These are phyloP conservation scores for Chrysomela aeneicollis DNA, from an alignment of 2,888 invertebrate genomes.

Conservation along the genomic window DNA sequence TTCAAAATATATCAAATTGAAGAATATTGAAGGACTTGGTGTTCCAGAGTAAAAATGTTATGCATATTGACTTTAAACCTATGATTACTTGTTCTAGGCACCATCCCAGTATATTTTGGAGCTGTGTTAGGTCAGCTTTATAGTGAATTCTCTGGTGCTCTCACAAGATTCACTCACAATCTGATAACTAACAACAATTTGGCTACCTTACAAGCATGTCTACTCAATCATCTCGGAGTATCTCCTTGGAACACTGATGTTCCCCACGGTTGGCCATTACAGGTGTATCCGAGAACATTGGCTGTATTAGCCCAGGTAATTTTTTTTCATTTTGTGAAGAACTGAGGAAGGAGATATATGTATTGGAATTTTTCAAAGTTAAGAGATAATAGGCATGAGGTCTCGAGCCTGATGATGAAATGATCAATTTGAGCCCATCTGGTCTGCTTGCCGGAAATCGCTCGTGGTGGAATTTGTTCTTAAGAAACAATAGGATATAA, in stretches of 20 bases:
- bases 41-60: neutral
- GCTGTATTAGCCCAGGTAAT: constrained; percentile 82
- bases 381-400: too few species aligned
- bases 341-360: too few species aligned
- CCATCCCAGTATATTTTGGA: constrained; percentile 79
- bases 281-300: constrained; percentile 79
- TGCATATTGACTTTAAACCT: too few species aligned
- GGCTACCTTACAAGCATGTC: constrained; percentile 73
- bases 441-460: too few species aligned
- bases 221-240: constrained; percentile 78
- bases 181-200: constrained; percentile 76
- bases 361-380: too few species aligned
- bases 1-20: too few species aligned
- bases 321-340: neutral
- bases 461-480: too few species aligned
- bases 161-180: constrained; percentile 83
- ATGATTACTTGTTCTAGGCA: constrained; percentile 61
- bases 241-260: constrained; percentile 74
- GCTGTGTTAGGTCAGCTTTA: constrained; percentile 72
- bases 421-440: too few species aligned
- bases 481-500: too few species aligned
- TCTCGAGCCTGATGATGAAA: too few species aligned
- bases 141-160: constrained; percentile 77
- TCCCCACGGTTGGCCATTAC: constrained; percentile 77
- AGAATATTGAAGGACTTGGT: neutral